Evolutionary conservation across 2,797 vertebrate genomes (phyloP).

Genomic region (Rhyacichthys aspro): DNA sequence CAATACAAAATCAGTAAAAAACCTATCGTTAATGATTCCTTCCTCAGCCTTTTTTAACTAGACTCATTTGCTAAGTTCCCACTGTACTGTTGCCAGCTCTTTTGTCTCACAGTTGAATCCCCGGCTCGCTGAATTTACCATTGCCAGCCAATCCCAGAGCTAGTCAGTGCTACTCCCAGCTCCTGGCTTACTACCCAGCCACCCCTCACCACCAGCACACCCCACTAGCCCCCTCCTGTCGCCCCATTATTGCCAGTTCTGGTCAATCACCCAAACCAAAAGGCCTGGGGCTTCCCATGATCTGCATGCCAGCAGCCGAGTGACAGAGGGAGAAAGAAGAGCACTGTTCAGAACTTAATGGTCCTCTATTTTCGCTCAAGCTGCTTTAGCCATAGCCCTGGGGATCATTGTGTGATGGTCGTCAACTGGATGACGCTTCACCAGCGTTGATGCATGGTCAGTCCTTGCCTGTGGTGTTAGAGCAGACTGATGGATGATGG

Average conservation of each 20-base stretch:
- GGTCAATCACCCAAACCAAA: slow-evolving; percentile 76
- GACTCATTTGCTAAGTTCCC: slow-evolving; percentile 53
- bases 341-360: slow-evolving; percentile 58
- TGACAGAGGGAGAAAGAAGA: slow-evolving; percentile 53
- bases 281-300: slow-evolving; percentile 69
- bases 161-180: slow-evolving; percentile 36
- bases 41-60: slow-evolving; percentile 10
- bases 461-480: slow-evolving; percentile 45
- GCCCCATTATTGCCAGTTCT: slow-evolving; percentile 59
- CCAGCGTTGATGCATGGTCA: slow-evolving; percentile 48
- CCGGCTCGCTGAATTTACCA: slow-evolving; percentile 36
- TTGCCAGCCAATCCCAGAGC: slow-evolving; percentile 47
- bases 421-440: slow-evolving; percentile 24
- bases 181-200: slow-evolving; percentile 47
- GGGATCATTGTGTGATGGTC: slow-evolving; percentile 47
- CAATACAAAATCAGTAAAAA: neutral
- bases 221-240: slow-evolving; percentile 38
- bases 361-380: slow-evolving; percentile 36
- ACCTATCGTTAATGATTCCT: slow-evolving; percentile 18
- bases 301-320: slow-evolving; percentile 60
- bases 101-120: slow-evolving; percentile 45
- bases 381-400: slow-evolving; percentile 55
- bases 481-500: slow-evolving; percentile 49
- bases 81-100: slow-evolving; percentile 26
- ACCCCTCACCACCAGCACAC: slow-evolving; percentile 31